Evolutionary conservation across 2,888 invertebrate species (phyloP).

Genomic region (Meiosimyza decipiens): DNA sequence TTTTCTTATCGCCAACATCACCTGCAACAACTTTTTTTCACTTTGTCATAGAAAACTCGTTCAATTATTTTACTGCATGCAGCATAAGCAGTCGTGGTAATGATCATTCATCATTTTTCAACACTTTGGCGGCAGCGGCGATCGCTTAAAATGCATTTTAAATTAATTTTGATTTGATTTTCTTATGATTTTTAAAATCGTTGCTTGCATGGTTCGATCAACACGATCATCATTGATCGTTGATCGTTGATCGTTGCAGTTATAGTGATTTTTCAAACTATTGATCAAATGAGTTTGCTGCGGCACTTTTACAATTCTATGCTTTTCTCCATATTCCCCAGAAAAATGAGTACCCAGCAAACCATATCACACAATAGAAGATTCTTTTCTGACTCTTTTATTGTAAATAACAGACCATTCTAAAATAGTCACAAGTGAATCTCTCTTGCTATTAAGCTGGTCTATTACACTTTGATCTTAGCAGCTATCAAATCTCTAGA

Average conservation of each 20-base stretch:
- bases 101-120: constrained; percentile 59
- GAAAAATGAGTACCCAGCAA: too few species aligned
- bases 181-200: constrained; percentile 1
- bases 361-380: too few species aligned
- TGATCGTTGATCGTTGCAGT: constrained; percentile 7
- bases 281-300: constrained; percentile 12
- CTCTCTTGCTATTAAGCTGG: too few species aligned
- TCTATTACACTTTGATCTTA: too few species aligned
- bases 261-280: constrained; percentile 24
- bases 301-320: too few species aligned
- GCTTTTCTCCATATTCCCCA: too few species aligned
- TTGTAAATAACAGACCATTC: too few species aligned
- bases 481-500: too few species aligned
- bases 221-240: constrained; percentile 22
- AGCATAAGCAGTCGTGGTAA: constrained; percentile 28
- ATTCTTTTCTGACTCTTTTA: too few species aligned
- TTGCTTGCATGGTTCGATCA: constrained; percentile 8
- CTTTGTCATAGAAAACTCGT: constrained; percentile 1
- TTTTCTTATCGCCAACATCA: background rate
- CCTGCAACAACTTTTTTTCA: constrained; percentile 4
- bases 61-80: constrained; percentile 10
- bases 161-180: constrained; percentile 55
- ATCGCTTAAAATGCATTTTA: constrained; percentile 54
- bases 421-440: too few species aligned
- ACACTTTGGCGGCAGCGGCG: constrained; percentile 52